Base-by-base conservation (phyloP, 2,888 invertebrate genomes). In the Blastobasis lacticolella region DNA sequence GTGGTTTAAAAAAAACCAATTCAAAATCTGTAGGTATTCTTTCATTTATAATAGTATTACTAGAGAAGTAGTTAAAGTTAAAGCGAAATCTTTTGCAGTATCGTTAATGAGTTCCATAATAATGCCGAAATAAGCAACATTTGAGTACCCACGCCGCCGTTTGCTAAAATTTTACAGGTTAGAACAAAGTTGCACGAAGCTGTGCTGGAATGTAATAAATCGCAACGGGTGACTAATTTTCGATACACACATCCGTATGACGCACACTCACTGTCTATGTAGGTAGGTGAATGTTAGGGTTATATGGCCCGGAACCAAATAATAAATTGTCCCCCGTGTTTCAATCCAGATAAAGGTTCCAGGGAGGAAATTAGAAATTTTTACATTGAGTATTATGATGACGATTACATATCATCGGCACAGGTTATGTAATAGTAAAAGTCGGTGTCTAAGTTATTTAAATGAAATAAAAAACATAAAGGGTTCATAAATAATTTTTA, bases 191-290 rank as follows among this genome's bases (percentile, higher is more conserved):
- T 48, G n/a, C 37, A 8, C 6, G 38, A 9, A 43, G 42, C 42
- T 23, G 8, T 7, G 23, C 23, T 23, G 23, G 23, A 23, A 3
- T 37, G 37, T 43, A 48, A 48, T 48, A 48, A 48, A 48, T 48
- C 42, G 41, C 42, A 37, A 48, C 42, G 48, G 42, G 36, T 42
- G 48, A 48, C 48, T 48, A 48, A 48, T 48, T 48, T 48, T 42
- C 37, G 48, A 8, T 48, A 48, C 48, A 48, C 10, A 42, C n/a
- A 23, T 23, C 3, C 23, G 23, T 23, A n/a, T n/a, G 23, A 23
- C 23, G 1, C 23, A 1, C 23, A 23, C 23, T 23, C 23, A 23
- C 23, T 23, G 23, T 23, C 23, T 23, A 23, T 23, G 8, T 37
- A 38, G 42, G n/a, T 37, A 36, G 23, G 23, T 23, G 23, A 23